phyloP scores from a whole-genome alignment of 2,888 invertebrate genomes.

The Drosophila macrospina region DNA sequence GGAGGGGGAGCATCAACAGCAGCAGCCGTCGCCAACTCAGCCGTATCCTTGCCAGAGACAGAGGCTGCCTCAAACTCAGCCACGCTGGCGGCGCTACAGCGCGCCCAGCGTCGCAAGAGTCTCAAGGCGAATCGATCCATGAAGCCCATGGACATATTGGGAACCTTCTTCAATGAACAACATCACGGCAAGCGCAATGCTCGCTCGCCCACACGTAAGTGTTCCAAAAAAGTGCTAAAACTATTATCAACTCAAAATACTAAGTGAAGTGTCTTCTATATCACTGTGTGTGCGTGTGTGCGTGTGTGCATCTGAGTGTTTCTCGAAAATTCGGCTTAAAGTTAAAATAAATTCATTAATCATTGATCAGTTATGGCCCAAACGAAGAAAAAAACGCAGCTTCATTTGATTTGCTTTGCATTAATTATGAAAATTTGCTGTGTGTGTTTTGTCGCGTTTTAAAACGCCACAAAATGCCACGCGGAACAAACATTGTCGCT shows the following conservation, averaged over 20 bases:
- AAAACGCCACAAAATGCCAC: constrained; percentile 31
- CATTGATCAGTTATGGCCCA: constrained; percentile 25
- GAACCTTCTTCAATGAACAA: constrained; percentile 85
- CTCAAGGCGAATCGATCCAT: constrained; percentile 85
- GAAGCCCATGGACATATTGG: constrained; percentile 85
- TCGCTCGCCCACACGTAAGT: constrained; percentile 86
- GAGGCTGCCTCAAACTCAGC: constrained; percentile 32
- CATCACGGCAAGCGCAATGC: constrained; percentile 81
- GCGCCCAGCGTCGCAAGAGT: constrained; percentile 76
- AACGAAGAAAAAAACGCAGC: constrained; percentile 21
- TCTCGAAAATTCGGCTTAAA: constrained; percentile 52
- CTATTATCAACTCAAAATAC: constrained; percentile 1
- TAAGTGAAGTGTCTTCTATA: background rate
- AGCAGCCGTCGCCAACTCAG: constrained; percentile 15
- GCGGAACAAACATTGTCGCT: constrained; percentile 52
- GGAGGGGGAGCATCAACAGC: background rate
- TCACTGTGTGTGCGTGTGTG: too few relatives aligned
- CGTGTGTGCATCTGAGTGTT: background rate
- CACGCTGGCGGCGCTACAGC: constrained; percentile 50
- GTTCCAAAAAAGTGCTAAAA: constrained; percentile 1
- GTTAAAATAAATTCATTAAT: constrained; percentile 33
- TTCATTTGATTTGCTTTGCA: constrained; percentile 45
- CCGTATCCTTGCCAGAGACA: constrained; percentile 40
- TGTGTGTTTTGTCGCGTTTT: constrained; percentile 26
- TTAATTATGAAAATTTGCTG: constrained; percentile 56